Evolutionary conservation across 2,113 vertebrate species (phyloP).

Genomic region (Piaya cayana): DNA sequence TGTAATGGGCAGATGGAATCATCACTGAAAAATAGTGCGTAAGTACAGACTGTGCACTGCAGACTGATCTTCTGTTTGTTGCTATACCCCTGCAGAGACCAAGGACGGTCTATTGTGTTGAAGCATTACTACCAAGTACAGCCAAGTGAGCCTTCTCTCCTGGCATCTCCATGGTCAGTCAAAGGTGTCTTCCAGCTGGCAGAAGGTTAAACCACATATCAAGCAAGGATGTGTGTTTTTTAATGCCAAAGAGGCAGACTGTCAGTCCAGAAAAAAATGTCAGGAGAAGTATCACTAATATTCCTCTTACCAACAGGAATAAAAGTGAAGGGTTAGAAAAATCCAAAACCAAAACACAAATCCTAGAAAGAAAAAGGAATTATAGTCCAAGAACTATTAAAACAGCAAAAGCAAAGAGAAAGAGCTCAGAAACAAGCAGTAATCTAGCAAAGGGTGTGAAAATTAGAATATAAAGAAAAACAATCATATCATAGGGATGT

Average conservation of each 20-base stretch:
- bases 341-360: not conserved
- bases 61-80: not conserved
- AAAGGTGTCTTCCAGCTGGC: not conserved
- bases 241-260: not conserved
- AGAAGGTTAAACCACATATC: not conserved
- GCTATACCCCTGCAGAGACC: not conserved
- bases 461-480: not conserved
- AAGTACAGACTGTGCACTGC: accelerated
- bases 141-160: not conserved
- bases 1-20: not conserved
- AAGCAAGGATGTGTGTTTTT: accelerated
- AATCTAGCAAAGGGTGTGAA: not conserved
- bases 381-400: not conserved
- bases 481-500: not conserved
- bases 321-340: not conserved
- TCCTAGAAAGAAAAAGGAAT: not conserved
- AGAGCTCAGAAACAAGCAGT: not conserved
- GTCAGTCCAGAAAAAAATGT: not conserved
- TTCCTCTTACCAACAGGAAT: not conserved
- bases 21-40: not conserved
- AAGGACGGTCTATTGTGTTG: not conserved
- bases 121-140: not conserved
- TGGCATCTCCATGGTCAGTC: not conserved
- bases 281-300: not conserved
- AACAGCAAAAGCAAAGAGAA: not conserved